phyloP scores from a whole-genome alignment of 2,888 invertebrate species.

The Sminthurinus aureus region DNA sequence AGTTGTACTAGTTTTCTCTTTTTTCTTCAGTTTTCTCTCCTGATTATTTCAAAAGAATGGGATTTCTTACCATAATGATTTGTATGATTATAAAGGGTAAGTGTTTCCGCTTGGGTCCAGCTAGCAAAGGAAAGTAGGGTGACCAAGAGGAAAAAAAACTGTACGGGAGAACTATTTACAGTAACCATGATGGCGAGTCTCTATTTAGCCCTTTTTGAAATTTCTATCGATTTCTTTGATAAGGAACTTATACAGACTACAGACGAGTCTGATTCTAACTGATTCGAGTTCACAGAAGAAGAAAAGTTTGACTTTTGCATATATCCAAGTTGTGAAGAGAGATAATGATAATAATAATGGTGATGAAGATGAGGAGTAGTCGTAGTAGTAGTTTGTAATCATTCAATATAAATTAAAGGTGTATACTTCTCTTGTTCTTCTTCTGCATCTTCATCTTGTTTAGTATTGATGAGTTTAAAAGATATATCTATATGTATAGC shows the following conservation, averaged over 20 bases:
- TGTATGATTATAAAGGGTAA: constrained; percentile 37
- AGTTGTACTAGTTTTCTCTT: too few species aligned
- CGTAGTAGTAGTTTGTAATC: not conserved
- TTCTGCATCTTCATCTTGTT: not conserved
- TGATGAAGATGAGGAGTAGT: not conserved
- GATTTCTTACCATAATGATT: constrained; percentile 32
- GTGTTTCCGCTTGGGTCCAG: constrained; percentile 26
- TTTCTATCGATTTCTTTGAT: not conserved
- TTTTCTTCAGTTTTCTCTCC: too few species aligned
- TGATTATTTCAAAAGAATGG: too few species aligned
- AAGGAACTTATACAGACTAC: not conserved
- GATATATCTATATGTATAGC: not conserved
- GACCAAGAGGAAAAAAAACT: not conserved
- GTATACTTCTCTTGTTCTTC: too few species aligned
- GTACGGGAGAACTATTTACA: not conserved
- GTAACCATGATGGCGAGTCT: constrained; percentile 8
- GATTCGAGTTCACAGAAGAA: not conserved
- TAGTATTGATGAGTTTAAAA: not conserved
- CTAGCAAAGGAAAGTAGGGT: constrained; percentile 1
- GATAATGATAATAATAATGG: not conserved
- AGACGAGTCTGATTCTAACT: constrained; percentile 3
- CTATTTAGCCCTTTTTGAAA: not conserved
- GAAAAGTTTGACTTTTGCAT: not conserved
- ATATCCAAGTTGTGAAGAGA: not conserved
- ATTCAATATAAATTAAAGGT: too few species aligned